These are phyloP conservation scores for Caretta caretta DNA, from an alignment of 2,113 vertebrate genomes.

Conservation along the genomic window DNA sequence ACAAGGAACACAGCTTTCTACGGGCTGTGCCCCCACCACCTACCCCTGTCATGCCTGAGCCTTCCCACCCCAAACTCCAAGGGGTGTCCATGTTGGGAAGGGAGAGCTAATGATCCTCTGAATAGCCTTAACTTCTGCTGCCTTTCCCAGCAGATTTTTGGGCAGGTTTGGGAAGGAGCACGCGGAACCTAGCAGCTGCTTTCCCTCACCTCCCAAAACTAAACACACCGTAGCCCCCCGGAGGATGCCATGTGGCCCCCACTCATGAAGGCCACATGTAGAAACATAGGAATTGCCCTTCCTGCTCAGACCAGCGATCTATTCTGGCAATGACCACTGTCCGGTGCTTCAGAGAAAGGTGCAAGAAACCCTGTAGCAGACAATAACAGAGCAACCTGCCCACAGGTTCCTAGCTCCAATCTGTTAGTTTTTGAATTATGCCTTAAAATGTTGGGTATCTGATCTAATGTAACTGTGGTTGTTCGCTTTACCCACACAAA, in stretches of 20 bases:
- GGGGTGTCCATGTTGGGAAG: neutral
- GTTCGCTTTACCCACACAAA: neutral
- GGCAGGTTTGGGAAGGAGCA: neutral
- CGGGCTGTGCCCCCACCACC: neutral
- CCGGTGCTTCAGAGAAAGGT: neutral
- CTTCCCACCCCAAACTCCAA: no score
- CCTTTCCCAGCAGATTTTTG: neutral
- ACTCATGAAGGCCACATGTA: neutral
- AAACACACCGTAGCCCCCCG: neutral
- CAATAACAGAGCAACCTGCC: neutral
- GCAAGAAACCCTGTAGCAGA: neutral
- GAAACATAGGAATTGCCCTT: neutral
- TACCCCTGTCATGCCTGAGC: neutral
- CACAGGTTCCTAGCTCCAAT: neutral
- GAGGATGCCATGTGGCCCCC: neutral
- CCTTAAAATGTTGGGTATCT: neutral
- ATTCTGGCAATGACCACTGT: neutral
- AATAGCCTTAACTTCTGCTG: neutral
- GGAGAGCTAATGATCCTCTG: neutral
- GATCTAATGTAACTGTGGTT: neutral
- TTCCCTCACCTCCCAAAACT: neutral
- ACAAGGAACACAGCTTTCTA: neutral
- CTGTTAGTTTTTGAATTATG: neutral
- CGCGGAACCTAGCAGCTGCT: neutral
- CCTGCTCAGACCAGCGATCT: neutral